A percentile compares a stretch with the other conserved stretches of the same genome.
These are phyloP conservation scores for Puffinus mauretanicus DNA, from an alignment of 2,113 vertebrate species.

Conservation along the genomic window DNA sequence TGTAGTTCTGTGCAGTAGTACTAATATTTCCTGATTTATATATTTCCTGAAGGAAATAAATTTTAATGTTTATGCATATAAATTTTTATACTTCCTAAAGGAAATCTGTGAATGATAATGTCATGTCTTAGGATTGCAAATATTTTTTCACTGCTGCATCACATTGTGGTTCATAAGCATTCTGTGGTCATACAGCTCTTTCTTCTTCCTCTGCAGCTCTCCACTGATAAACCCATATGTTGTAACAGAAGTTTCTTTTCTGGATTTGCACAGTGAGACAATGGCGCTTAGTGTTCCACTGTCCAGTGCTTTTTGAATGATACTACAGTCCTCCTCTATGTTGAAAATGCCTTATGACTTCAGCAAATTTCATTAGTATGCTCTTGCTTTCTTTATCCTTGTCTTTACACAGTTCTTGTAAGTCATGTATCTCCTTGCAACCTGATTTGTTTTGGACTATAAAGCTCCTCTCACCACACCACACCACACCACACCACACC, in stretches of 20 bases:
- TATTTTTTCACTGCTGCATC: not conserved
- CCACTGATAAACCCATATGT: not conserved
- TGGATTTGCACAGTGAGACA: not conserved
- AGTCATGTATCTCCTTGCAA: not conserved
- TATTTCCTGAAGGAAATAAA: not conserved
- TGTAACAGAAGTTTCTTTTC: not conserved
- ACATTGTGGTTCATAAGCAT: not conserved
- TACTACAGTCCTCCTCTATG: not conserved
- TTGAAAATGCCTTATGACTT: not conserved
- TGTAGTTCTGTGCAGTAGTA: not conserved
- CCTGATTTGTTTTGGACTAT: not conserved
- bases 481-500: too few relatives aligned
- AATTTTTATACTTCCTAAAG: not conserved
- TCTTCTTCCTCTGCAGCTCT: not conserved
- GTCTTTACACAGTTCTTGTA: not conserved
- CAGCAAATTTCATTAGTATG: not conserved
- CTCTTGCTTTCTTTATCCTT: not conserved
- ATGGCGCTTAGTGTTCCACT: not conserved
- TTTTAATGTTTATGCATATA: not conserved
- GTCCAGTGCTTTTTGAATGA: not conserved
- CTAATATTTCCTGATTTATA: not conserved
- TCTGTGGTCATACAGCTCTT: not conserved
- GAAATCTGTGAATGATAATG: not conserved
- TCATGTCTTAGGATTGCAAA: not conserved
- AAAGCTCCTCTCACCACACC: not conserved